phyloP scores from a whole-genome alignment of 2,797 vertebrate species.

The Myotis pilosus region DNA sequence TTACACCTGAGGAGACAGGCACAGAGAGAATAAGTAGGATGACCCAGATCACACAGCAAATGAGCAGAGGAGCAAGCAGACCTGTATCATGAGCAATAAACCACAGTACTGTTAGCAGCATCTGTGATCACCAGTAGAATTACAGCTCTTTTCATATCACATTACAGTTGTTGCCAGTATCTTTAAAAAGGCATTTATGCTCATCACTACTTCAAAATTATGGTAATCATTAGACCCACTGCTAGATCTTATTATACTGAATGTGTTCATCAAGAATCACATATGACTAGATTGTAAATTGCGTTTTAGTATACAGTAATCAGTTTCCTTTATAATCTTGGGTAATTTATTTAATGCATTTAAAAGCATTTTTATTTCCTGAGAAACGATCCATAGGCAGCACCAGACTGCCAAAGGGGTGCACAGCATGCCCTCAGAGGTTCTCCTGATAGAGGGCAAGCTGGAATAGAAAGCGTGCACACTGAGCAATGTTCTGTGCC shows the following conservation, averaged over 20 bases:
- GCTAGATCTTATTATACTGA: slow-evolving; percentile 38
- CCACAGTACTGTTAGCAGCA: background rate
- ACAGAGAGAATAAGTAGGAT: background rate
- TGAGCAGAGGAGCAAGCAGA: background rate
- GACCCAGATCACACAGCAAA: slow-evolving; percentile 10
- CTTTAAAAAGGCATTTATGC: slow-evolving; percentile 43
- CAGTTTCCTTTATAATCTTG: slow-evolving; percentile 56
- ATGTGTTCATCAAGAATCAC: slow-evolving; percentile 51
- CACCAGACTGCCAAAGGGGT: background rate
- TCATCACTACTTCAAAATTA: slow-evolving; percentile 46
- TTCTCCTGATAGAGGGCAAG: background rate
- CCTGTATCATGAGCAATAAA: slow-evolving; percentile 23
- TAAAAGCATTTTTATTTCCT: slow-evolving; percentile 7
- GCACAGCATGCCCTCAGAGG: background rate
- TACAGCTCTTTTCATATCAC: slow-evolving; percentile 41
- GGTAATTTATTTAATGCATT: slow-evolving; percentile 11
- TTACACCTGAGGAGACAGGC: slow-evolving; percentile 3
- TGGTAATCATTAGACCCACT: slow-evolving; percentile 35
- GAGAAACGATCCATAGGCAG: background rate
- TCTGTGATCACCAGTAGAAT: slow-evolving; percentile 29
- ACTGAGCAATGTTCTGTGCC: background rate
- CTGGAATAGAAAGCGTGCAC: background rate
- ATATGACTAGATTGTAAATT: slow-evolving; percentile 35
- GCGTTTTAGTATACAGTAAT: background rate
- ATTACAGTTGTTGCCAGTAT: slow-evolving; percentile 39